Conservation (phyloP, 2,888 invertebrate species). For the Eulithis testata region DNA sequence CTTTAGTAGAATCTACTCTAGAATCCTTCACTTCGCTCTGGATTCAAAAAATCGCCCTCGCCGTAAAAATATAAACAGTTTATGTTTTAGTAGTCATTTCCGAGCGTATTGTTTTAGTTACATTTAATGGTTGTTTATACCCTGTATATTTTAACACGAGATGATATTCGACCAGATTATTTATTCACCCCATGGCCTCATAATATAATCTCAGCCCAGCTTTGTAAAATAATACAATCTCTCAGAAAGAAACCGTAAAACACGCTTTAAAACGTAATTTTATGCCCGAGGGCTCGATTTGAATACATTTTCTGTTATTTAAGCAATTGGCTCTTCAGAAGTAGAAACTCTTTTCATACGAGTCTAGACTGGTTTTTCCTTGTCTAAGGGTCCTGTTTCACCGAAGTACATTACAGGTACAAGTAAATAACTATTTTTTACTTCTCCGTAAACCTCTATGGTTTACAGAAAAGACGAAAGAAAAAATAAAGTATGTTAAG, state of each 20-base stretch:
- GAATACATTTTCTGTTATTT: constrained; percentile 24
- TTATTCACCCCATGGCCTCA: constrained; percentile 14
- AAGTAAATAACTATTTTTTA: no score
- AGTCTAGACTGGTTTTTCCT: constrained; percentile 38
- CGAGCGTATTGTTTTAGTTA: no score
- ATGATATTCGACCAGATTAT: neutral
- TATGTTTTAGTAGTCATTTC: no score
- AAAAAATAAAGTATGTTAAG: no score
- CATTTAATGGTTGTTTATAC: neutral
- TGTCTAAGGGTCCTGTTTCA: constrained; percentile 16
- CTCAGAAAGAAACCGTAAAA: constrained; percentile 14
- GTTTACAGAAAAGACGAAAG: no score
- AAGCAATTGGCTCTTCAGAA: constrained; percentile 24
- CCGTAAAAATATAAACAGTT: no score
- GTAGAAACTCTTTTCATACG: constrained; percentile 21
- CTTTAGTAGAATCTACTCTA: no score
- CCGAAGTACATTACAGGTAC: neutral
- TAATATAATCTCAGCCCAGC: constrained; percentile 15
- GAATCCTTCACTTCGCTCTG: no score
- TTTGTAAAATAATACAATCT: constrained; percentile 22
- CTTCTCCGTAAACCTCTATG: no score
- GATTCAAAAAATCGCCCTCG: no score
- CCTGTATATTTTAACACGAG: neutral
- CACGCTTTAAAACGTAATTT: constrained; percentile 28
- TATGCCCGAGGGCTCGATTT: constrained; percentile 15